Conservation (phyloP, 2,797 vertebrate species). For the Gorsachius magnificus region DNA sequence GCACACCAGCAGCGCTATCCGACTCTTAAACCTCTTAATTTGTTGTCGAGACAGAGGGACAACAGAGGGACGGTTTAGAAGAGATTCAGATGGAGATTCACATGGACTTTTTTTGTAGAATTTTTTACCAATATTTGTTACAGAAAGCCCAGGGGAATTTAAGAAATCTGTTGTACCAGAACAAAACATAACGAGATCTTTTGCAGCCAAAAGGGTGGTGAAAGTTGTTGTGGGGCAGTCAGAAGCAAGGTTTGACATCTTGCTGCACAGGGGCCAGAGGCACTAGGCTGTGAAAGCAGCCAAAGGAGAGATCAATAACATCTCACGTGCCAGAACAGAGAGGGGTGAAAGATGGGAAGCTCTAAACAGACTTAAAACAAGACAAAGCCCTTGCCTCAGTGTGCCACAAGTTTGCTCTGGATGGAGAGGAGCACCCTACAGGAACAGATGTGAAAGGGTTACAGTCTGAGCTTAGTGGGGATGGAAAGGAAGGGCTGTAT, state of each 20-base stretch:
- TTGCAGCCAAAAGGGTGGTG: background rate
- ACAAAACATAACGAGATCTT: background rate
- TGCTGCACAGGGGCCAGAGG: background rate
- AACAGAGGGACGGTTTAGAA: background rate
- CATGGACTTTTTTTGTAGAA: background rate
- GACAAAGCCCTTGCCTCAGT: background rate
- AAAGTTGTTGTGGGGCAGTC: background rate
- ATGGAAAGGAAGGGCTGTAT: background rate
- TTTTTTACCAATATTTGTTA: background rate
- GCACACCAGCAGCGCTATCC: background rate
- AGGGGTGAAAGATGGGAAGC: background rate
- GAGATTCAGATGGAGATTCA: background rate
- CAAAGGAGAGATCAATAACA: background rate
- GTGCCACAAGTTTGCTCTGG: background rate
- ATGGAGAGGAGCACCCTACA: background rate
- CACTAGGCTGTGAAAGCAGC: background rate
- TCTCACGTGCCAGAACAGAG: background rate
- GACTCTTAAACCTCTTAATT: background rate
- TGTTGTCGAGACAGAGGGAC: background rate
- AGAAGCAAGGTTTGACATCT: background rate
- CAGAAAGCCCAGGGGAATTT: background rate
- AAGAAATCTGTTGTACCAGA: background rate
- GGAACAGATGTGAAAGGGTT: background rate
- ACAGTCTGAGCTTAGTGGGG: background rate
- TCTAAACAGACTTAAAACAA: background rate